phyloP scores from a whole-genome alignment of 1,140 invertebrate genomes.

The Bombus sibiricus region DNA sequence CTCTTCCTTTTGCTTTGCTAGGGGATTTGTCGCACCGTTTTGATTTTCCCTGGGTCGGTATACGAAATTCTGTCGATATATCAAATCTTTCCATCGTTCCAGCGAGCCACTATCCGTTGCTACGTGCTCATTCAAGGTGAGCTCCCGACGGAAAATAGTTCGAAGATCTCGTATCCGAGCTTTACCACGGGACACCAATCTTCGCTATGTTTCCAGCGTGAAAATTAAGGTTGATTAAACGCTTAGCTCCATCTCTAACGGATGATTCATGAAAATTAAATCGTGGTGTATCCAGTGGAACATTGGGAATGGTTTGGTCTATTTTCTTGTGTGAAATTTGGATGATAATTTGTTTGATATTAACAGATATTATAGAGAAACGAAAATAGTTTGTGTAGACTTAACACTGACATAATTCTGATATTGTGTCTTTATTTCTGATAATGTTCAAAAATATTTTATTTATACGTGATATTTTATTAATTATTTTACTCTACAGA shows the following conservation, averaged over 20 bases:
- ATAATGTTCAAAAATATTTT: background rate
- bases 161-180: background rate
- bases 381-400: background rate
- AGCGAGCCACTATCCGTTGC: background rate
- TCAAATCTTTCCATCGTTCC: conserved; percentile 38
- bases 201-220: background rate
- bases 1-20: background rate
- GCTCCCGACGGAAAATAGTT: conserved; percentile 10
- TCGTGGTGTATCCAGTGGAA: background rate
- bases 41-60: conserved; percentile 54
- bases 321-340: background rate
- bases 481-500: background rate
- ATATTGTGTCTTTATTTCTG: background rate
- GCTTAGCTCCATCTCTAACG: background rate
- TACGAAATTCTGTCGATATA: conserved; percentile 39
- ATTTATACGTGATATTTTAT: background rate
- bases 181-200: background rate
- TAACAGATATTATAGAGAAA: too few relatives aligned
- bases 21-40: conserved; percentile 29
- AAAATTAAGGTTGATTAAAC: conserved; percentile 37
- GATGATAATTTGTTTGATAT: background rate
- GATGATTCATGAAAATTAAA: conserved; percentile 25
- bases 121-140: background rate
- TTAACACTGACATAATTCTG: background rate
- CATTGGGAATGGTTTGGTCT: background rate